phyloP scores from a whole-genome alignment of 1,140 invertebrate species.

The Drosophila chauvacae region DNA sequence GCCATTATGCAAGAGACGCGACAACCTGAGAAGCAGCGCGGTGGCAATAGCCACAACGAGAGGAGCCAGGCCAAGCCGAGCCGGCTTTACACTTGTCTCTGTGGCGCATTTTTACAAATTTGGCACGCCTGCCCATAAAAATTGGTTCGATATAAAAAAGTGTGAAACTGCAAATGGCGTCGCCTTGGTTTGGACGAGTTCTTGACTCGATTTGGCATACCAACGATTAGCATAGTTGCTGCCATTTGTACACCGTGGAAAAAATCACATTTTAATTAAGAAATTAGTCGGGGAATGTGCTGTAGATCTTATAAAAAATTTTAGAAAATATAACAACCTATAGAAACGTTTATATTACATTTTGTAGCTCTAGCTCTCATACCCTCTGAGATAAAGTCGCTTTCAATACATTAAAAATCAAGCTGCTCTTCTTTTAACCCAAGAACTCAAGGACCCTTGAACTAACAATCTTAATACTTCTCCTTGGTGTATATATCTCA shows the following conservation, averaged over 20 bases:
- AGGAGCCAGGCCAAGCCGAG: conserved; percentile 17
- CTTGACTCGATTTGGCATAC: conserved; percentile 70
- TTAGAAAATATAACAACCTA: no score
- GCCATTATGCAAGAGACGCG: conserved; percentile 65
- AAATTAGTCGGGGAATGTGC: not conserved
- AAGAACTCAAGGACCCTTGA: conserved; percentile 1
- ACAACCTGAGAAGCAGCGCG: conserved; percentile 36
- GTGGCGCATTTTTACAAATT: conserved; percentile 80
- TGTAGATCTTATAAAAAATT: not conserved
- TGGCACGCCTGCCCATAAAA: conserved; percentile 81
- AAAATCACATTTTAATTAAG: not conserved
- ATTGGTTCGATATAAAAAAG: conserved; percentile 77
- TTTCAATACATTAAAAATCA: no score
- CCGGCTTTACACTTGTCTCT: conserved; percentile 73
- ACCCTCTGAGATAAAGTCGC: not conserved
- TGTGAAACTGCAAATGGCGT: conserved; percentile 82
- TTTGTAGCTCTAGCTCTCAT: not conserved
- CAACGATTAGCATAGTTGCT: conserved; percentile 78
- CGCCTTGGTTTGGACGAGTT: conserved; percentile 76
- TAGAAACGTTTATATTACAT: not conserved
- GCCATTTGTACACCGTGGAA: conserved; percentile 28
- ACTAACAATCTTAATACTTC: not conserved
- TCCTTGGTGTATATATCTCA: not conserved
- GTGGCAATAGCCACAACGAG: conserved; percentile 38
- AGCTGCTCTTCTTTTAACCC: not conserved